Base-by-base conservation (phyloP, 2,113 vertebrate genomes). In the Eclectus roratus region DNA sequence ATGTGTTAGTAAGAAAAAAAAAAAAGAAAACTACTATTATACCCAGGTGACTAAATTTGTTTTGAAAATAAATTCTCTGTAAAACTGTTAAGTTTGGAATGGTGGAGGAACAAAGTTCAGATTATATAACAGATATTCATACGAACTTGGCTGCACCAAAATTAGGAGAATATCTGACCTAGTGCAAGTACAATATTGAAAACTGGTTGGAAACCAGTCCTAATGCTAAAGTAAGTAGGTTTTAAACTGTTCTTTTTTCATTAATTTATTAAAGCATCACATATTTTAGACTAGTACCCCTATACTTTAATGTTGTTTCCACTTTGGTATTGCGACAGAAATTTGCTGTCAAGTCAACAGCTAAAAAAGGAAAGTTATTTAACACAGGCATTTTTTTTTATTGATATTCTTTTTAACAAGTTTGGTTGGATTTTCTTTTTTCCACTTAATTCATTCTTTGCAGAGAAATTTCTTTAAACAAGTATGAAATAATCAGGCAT, bases 1-100 rank as follows among this genome's bases (percentile, higher is more conserved):
- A 31, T 1, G 0, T 27, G 1, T 23, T 43, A 46, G 49, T 39
- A 35, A 43, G 74, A 79, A 1, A 41, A 65, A 1, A 7, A 39
- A 5, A 18, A 23, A n/a, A 56, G 3, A 13, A 33, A n/a, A 21
- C 55, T 64, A 9, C 6, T 72, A 1, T 74, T 60, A 35, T 2
- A 79, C 6, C 12, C 8, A 77, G 17, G 5, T 16, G 71, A 80
- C 2, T 49, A 47, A 44, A 70, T 33, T 35, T 63, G 5, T 73
- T 95, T 43, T 70, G 27, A n/a, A 94, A 81, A 25, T 20, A 29
- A 64, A 7, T 50, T 63, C 10, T 50, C 25, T 50, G 13, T 72
- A 63, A 81, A 81, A 53, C 19, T 43, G 1, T 50, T 53, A 77
- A 68, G 8, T 5, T 31, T 69, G 25, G 4, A 68, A 14, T 47